Base-by-base conservation (phyloP, 1,140 invertebrate species). In the Muscidifurax raptorellus region DNA sequence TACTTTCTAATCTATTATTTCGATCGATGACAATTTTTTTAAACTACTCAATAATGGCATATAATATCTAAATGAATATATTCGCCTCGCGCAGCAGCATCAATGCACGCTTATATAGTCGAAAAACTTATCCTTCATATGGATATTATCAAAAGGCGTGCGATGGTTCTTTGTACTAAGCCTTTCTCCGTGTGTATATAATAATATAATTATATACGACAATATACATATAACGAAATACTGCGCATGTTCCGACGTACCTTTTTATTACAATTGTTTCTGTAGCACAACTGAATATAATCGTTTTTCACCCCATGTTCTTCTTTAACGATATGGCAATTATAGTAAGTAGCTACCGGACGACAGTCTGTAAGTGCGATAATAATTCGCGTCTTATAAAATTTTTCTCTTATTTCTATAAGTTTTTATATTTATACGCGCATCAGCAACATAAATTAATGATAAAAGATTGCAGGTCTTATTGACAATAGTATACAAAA, bases 401-500 rank as follows among this genome's bases (percentile, higher is more conserved):
- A 66, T 82, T 36, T 25, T 59, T 80, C 0, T n/a, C 22, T 59
- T 59, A 59, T 44, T 15, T 67, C 67, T 71, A 79, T 32, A 36
- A 81, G 27, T 80, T 81, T 7, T 32, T 69, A 77, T 80, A 59
- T 81, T 66, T 83, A 87, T 69, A 82, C 82, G 75, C 76, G 78
- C 72, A 78, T 74, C 9, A 15, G 74, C 12, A 83, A 79, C 64
- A 74, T 86, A 82, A 77, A 78, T 86, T 64, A 82, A 77, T 85
- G 82, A 88, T 86, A 86, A 81, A 87, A 87, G 78, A 86, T 52
- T 59, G 71, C 69, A 28, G 82, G 7, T 78, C 76, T 86, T 83
- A 86, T 83, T 67, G 83, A 85, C 86, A 86, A 87, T 84, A 82
- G 82, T 89, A 89, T 78, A 89, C 87, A 89, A 88, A 88, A 87